Evolutionary conservation across 2,113 vertebrate genomes (phyloP), one percentile per base, ranked within the genome.

Genomic region (Rostratula benghalensis): DNA sequence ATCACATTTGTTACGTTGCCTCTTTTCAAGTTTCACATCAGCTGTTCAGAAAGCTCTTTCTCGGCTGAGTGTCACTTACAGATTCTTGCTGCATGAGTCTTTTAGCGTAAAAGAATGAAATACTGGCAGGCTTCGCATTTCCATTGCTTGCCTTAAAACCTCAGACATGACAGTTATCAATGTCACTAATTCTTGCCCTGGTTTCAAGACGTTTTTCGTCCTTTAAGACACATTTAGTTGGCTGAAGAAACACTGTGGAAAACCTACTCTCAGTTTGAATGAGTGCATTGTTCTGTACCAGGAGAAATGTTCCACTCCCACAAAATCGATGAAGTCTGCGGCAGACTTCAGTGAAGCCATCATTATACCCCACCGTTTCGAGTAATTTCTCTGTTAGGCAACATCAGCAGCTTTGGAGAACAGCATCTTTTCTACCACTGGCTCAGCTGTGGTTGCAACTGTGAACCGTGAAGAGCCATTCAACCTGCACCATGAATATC

Each of bases 1-100:
- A 67, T 91, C 64, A 85, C 95, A 95, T 94, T 97, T 94, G 91
- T 96, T 96, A 94, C 13, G 3, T 97, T 95, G 90, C 94, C 70
- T 94, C 94, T 95, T 96, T 97, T 97, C 95, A 94, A 94, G 93
- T 93, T 93, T 88, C 96, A 92, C 94, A 97, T 97, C 96, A 97
- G 96, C 96, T 97, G 95, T 97, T 97, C 92, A 53, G 81, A 97
- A 96, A 96, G 74, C 17, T 65, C 95, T 75, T 80, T 89, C 94
- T 90, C 51, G 33, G 2, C 41, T 94, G 90, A 97, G 89, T 94
- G 93, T 95, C 93, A 33, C 95, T 94, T 93, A 97, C 90, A 90
- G 82, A 94, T 95, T 85, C 87, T 96, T 94, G 82, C 92, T 95
- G 92, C 43, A 8, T 73, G 80, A 93, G 74, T 83, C 93, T 87